phyloP scores from a whole-genome alignment of 2,113 vertebrate species.

The Carassius auratus region DNA sequence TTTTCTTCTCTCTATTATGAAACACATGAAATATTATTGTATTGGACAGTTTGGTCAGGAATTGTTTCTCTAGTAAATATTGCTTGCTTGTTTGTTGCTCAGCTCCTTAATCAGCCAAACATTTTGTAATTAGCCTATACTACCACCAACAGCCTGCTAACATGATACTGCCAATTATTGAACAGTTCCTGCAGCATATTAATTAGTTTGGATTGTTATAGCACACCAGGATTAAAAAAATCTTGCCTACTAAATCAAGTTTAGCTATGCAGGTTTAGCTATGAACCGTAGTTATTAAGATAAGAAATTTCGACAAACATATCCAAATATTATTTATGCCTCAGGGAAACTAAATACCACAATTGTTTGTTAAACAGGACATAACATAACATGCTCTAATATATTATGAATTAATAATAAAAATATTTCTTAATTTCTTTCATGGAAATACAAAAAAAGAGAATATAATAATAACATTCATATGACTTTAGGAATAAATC shows the following conservation, averaged over 20 bases:
- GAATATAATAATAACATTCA: neutral
- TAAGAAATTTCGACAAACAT: neutral
- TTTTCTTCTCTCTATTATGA: no score
- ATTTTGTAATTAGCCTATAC: neutral
- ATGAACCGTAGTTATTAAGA: neutral
- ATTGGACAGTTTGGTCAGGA: no score
- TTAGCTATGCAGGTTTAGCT: neutral
- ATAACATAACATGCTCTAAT: neutral
- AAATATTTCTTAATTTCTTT: neutral
- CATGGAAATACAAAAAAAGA: neutral
- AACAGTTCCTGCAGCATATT: neutral
- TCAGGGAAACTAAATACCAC: no score
- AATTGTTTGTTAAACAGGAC: neutral
- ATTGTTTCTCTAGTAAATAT: no score
- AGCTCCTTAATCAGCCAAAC: neutral
- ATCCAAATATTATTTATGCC: neutral
- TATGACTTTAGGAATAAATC: neutral
- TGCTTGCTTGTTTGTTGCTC: neutral
- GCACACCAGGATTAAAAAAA: neutral
- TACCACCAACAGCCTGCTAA: neutral
- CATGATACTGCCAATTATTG: neutral
- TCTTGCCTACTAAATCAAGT: neutral
- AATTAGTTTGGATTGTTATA: neutral
- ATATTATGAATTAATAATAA: conserved; percentile 2
- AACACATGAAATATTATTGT: no score